Percentiles rank a stretch among this genome's conserved stretches.
Conservation (phyloP, 2,888 invertebrate species). For the Dioctria rufipes region DNA sequence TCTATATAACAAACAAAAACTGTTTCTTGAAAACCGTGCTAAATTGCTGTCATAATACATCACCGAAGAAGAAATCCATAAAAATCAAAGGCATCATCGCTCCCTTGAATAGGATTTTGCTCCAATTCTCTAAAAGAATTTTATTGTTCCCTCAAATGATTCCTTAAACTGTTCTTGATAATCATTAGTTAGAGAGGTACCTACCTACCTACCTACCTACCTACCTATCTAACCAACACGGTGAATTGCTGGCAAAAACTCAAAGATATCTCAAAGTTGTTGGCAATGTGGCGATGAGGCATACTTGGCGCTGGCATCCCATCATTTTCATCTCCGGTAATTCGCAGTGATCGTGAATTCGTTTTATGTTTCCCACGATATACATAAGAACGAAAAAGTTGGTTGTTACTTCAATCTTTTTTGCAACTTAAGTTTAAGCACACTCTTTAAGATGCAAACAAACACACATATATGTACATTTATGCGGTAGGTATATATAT, state of each 20-base stretch:
- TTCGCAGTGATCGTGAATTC: conserved; percentile 57
- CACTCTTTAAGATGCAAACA: conserved; percentile 32
- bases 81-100: too few relatives aligned
- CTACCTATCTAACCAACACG: neutral
- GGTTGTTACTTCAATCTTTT: conserved; percentile 22
- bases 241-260: conserved; percentile 11
- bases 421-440: conserved; percentile 41
- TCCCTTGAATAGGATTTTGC: conserved; percentile 12
- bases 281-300: conserved; percentile 22
- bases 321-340: conserved; percentile 58
- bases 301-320: conserved; percentile 48
- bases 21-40: conserved; percentile 12
- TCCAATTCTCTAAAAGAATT: conserved; percentile 30
- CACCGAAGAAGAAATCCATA: neutral
- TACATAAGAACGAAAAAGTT: conserved; percentile 55
- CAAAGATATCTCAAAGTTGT: conserved; percentile 10
- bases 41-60: conserved; percentile 38
- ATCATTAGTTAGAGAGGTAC: conserved; percentile 29
- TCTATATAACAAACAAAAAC: neutral
- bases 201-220: too few relatives aligned
- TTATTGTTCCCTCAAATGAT: conserved; percentile 31
- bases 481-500: neutral
- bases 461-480: neutral
- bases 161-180: conserved; percentile 42
- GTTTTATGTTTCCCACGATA: conserved; percentile 59